These are phyloP conservation scores for Botia kubotai DNA, from an alignment of 2,797 vertebrate genomes.

Conservation along the genomic window DNA sequence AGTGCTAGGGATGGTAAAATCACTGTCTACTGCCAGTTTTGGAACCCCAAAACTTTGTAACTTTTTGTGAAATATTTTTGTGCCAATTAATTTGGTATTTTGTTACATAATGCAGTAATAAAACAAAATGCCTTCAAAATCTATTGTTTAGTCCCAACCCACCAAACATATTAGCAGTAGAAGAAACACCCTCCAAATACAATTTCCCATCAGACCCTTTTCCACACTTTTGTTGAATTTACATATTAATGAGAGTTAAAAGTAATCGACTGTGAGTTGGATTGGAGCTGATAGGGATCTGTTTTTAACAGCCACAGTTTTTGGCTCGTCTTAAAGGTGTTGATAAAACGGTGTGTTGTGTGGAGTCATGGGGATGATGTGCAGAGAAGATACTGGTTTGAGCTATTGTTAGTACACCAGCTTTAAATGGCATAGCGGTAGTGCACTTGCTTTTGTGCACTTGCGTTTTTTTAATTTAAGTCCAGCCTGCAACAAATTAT, in stretches of 20 bases:
- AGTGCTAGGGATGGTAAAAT: background rate
- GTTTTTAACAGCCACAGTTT: constrained; percentile 12
- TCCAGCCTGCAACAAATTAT: too few relatives aligned
- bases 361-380: background rate
- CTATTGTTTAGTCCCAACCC: constrained; percentile 56
- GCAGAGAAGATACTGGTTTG: constrained; percentile 17
- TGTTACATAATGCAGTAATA: too few relatives aligned
- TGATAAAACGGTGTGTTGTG: background rate
- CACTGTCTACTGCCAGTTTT: background rate
- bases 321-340: constrained; percentile 46
- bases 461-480: too few relatives aligned
- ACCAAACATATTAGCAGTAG: constrained; percentile 19
- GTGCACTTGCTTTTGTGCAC: too few relatives aligned
- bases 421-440: background rate
- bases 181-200: constrained; percentile 29
- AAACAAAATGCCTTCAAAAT: too few relatives aligned
- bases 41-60: too few relatives aligned
- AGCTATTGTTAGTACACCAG: background rate
- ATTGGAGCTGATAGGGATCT: constrained; percentile 17
- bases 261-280: constrained; percentile 39
- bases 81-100: too few relatives aligned
- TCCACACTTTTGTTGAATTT: constrained; percentile 55
- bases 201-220: constrained; percentile 64
- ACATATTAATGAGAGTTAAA: constrained; percentile 59
- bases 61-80: too few relatives aligned